Evolutionary conservation across 2,113 vertebrate species (phyloP).

Genomic region (Athene noctua): DNA sequence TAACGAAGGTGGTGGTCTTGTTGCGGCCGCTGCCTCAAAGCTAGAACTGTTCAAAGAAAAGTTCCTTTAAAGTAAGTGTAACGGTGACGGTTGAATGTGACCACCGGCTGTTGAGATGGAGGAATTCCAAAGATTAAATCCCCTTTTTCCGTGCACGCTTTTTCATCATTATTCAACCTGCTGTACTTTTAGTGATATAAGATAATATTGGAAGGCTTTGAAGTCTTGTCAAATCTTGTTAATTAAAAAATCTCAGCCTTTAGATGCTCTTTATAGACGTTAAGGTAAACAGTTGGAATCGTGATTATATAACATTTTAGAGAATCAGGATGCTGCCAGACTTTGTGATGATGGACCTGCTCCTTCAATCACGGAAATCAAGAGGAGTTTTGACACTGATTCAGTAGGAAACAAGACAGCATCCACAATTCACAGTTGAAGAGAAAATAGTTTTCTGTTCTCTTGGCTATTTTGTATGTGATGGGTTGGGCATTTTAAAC

Average conservation of each 20-base stretch:
- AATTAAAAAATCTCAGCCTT: neutral
- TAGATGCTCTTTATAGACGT: neutral
- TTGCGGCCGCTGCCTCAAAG: neutral
- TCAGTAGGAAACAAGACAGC: neutral
- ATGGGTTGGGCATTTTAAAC: neutral
- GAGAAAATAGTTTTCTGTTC: neutral
- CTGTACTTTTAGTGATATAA: neutral
- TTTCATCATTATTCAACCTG: neutral
- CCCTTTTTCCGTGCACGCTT: neutral
- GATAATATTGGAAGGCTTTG: neutral
- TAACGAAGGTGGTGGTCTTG: neutral
- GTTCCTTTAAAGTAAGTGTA: neutral
- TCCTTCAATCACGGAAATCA: neutral
- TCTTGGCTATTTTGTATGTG: neutral
- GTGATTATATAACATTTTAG: neutral
- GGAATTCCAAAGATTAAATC: neutral
- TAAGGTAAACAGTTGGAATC: neutral
- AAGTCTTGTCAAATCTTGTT: neutral
- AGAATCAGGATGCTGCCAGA: neutral
- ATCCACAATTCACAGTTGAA: neutral
- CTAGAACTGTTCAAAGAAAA: neutral
- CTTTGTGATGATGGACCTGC: neutral
- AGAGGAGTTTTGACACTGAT: neutral
- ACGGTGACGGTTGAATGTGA: rapidly evolving
- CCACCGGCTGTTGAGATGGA: neutral